Evolutionary conservation across 2,888 invertebrate species (phyloP).

Genomic region (Gandaritis pyraliata): DNA sequence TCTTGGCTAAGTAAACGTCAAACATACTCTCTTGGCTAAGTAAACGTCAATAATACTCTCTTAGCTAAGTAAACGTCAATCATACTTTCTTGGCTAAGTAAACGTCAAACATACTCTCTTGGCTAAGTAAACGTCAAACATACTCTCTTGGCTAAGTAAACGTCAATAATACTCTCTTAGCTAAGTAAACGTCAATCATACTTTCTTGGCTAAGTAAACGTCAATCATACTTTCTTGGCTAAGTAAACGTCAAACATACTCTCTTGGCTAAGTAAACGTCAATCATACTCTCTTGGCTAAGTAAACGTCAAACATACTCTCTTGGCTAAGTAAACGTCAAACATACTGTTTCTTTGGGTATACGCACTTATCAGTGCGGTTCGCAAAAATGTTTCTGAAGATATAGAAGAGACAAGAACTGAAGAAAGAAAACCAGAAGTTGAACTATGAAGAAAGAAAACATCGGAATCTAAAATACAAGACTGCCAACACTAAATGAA

Average conservation of each 20-base stretch:
- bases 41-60: background rate
- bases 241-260: too few relatives aligned
- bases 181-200: conserved; percentile 6
- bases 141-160: conserved; percentile 3
- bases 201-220: background rate
- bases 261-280: background rate
- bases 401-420: background rate
- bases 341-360: background rate
- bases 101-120: conserved; percentile 9
- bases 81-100: background rate
- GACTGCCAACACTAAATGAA: background rate
- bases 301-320: conserved; percentile 9
- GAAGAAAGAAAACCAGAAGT: background rate
- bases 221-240: conserved; percentile 10
- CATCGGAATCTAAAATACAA: background rate
- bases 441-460: background rate
- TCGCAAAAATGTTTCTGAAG: background rate
- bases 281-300: conserved; percentile 2
- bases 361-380: conserved; percentile 25
- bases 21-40: background rate
- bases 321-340: background rate
- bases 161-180: background rate
- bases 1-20: background rate
- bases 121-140: conserved; percentile 8
- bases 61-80: conserved; percentile 3